Evolutionary conservation across 2,888 invertebrate species (phyloP).

Genomic region (Stenolophus ochropezus): DNA sequence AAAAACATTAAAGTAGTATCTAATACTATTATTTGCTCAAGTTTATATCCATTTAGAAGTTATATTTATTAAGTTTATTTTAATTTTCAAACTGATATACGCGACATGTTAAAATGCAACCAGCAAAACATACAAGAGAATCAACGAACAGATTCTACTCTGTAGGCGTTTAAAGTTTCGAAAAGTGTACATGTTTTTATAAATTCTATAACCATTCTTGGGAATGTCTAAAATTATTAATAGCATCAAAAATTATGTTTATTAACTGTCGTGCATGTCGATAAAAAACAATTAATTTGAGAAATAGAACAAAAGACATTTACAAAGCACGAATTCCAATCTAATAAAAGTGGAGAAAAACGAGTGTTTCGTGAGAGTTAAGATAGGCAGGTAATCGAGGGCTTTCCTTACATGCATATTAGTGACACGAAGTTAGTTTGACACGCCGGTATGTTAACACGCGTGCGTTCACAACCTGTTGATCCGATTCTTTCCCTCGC

Average conservation of each 20-base stretch:
- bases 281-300: neutral
- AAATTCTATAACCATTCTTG: too few relatives aligned
- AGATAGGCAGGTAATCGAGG: slow-evolving; percentile 22
- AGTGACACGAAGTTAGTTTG: slow-evolving; percentile 36
- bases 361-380: slow-evolving; percentile 33
- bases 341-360: slow-evolving; percentile 13
- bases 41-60: too few relatives aligned
- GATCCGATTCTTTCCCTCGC: slow-evolving; percentile 1
- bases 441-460: neutral
- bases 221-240: too few relatives aligned
- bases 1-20: too few relatives aligned
- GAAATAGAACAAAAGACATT: neutral
- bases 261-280: neutral
- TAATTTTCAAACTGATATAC: too few relatives aligned
- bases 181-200: too few relatives aligned
- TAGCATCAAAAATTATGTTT: neutral
- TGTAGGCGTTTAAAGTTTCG: too few relatives aligned
- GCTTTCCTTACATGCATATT: slow-evolving; percentile 40
- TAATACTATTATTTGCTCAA: too few relatives aligned
- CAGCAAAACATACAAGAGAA: too few relatives aligned
- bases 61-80: too few relatives aligned
- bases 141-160: too few relatives aligned
- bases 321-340: neutral
- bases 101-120: too few relatives aligned
- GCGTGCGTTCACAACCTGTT: slow-evolving; percentile 32